These are phyloP conservation scores for Lasioglossum villosulum DNA, from an alignment of 2,888 invertebrate genomes.

Conservation along the genomic window DNA sequence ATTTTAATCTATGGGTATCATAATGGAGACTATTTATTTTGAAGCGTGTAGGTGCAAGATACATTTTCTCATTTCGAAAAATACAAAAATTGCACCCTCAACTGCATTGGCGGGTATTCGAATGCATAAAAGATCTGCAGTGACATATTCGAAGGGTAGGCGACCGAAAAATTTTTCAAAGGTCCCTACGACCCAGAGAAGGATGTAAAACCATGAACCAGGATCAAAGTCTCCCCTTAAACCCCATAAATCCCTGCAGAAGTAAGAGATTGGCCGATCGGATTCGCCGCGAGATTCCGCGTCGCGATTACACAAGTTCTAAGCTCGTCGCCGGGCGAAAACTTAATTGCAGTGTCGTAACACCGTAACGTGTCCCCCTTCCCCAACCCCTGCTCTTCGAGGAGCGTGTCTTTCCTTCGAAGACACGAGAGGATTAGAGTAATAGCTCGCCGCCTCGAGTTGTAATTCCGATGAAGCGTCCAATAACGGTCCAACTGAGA, in stretches of 20 bases:
- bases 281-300: slow-evolving; percentile 51
- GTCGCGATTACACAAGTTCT: slow-evolving; percentile 67
- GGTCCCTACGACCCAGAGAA: background rate
- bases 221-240: background rate
- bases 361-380: slow-evolving; percentile 24
- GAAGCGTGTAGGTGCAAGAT: no score
- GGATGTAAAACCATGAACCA: background rate
- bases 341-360: slow-evolving; percentile 67
- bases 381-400: background rate
- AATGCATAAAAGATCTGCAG: no score
- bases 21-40: no score
- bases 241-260: background rate
- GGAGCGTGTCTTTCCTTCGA: background rate
- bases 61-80: no score
- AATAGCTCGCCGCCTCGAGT: slow-evolving; percentile 38
- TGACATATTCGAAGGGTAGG: no score
- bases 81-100: no score
- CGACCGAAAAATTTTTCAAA: background rate
- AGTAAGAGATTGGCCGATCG: background rate
- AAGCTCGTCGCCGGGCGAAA: slow-evolving; percentile 61
- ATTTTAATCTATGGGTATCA: no score
- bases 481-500: slow-evolving; percentile 31
- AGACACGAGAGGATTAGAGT: slow-evolving; percentile 43
- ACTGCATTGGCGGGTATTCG: no score
- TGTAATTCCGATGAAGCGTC: slow-evolving; percentile 44